A percentile compares a stretch with the other conserved stretches of the same genome.
These are phyloP conservation scores for Metridium senile DNA, from an alignment of 92 coral and sea anemone genomes.

Conservation along the genomic window DNA sequence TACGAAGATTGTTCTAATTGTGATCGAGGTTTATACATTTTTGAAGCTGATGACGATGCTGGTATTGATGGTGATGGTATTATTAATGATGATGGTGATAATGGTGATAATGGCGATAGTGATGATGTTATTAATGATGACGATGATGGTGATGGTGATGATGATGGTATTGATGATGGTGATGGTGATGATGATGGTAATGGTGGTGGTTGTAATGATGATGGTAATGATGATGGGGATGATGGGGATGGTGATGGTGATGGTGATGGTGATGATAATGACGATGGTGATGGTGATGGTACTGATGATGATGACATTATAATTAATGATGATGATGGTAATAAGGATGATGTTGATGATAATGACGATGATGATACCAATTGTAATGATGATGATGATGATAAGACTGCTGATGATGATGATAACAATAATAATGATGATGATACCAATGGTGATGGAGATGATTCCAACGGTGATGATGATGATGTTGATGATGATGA, in stretches of 20 bases:
- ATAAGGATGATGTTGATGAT: constrained; percentile 9
- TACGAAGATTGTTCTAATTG: not conserved
- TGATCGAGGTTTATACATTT: not conserved
- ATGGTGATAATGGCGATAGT: not conserved
- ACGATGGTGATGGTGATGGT: not conserved
- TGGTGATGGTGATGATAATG: constrained; percentile 1
- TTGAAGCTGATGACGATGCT: not conserved
- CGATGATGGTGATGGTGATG: not conserved
- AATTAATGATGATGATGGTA: not conserved
- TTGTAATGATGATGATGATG: not conserved
- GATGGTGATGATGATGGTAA: not conserved
- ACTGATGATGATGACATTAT: constrained; percentile 4
- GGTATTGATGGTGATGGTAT: not conserved
- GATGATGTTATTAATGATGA: too few species aligned
- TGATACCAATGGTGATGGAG: not conserved
- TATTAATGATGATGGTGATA: not conserved
- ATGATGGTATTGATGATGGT: not conserved
- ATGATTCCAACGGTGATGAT: not conserved
- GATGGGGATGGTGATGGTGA: not conserved
- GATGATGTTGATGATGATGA: not conserved
- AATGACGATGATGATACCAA: not conserved
- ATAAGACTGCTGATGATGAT: not conserved
- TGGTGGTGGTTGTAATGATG: not conserved
- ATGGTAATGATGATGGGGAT: not conserved
- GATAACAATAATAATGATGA: not conserved